Conservation (phyloP, 2,888 invertebrate genomes). For the Ryuthela nishihirai region DNA sequence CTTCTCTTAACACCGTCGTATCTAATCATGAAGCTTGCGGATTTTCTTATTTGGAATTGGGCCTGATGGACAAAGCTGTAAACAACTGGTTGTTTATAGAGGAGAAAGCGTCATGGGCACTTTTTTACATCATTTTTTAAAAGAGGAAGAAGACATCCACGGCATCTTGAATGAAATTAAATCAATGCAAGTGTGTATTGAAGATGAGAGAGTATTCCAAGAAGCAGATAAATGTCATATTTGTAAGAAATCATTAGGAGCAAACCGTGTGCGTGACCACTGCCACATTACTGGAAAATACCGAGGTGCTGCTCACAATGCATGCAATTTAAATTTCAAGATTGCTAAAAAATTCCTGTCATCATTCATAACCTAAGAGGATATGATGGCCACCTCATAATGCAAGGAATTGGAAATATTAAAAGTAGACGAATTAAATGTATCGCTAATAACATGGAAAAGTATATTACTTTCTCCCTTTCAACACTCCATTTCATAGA, state of each 20-base stretch:
- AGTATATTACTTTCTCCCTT: conserved; percentile 9
- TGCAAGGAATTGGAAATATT: conserved; percentile 13
- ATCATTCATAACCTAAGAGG: conserved; percentile 8
- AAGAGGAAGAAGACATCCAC: neutral
- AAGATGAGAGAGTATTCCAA: neutral
- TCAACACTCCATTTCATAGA: conserved; percentile 7
- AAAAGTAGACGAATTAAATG: neutral
- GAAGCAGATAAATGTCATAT: neutral
- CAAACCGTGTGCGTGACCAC: neutral
- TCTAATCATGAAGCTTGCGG: conserved; percentile 9
- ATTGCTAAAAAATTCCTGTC: conserved; percentile 1
- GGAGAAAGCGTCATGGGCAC: neutral
- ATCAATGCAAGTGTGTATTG: neutral
- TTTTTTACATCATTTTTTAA: neutral
- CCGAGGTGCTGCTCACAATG: neutral
- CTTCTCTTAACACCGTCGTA: neutral
- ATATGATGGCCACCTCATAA: conserved; percentile 15
- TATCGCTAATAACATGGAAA: conserved; percentile 9
- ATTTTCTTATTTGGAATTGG: neutral
- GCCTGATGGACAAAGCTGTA: neutral
- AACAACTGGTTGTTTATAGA: neutral
- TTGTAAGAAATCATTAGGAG: neutral
- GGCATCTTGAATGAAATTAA: neutral
- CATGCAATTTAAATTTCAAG: neutral
- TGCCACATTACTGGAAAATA: neutral